Conservation (phyloP, 2,797 vertebrate genomes). For the Pipistrellus nathusii region DNA sequence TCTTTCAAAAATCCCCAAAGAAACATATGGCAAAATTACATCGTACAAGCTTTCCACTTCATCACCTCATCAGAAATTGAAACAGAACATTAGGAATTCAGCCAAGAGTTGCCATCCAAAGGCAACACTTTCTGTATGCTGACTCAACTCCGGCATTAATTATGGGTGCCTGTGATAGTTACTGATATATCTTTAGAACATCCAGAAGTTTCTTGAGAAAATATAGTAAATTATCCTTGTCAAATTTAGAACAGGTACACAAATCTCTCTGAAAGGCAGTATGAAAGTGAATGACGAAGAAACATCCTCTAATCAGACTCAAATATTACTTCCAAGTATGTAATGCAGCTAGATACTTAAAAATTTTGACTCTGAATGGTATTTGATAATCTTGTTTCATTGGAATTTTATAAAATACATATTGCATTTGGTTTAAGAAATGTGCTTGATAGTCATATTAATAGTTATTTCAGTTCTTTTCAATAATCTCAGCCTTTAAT, state of each 20-base stretch:
- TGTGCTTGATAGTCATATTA: conserved; percentile 25
- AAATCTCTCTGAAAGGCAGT: conserved; percentile 66
- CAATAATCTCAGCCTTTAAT: neutral
- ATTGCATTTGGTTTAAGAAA: conserved; percentile 49
- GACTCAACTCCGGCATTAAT: conserved; percentile 74
- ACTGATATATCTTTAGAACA: conserved; percentile 69
- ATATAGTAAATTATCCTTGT: conserved; percentile 73
- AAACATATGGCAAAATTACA: conserved; percentile 80
- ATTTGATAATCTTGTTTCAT: conserved; percentile 25
- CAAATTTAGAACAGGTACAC: conserved; percentile 58
- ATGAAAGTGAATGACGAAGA: conserved; percentile 59
- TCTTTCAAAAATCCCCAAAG: conserved; percentile 76
- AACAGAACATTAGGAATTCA: conserved; percentile 72
- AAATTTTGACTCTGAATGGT: conserved; percentile 63
- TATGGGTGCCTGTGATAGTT: conserved; percentile 69
- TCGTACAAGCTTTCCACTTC: conserved; percentile 71
- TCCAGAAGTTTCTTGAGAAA: conserved; percentile 68
- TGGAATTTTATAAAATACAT: conserved; percentile 52
- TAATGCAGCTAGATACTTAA: neutral
- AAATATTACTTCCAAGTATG: conserved; percentile 67
- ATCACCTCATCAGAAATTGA: conserved; percentile 79
- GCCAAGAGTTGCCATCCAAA: conserved; percentile 72
- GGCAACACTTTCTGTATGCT: conserved; percentile 67
- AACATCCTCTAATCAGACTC: conserved; percentile 64
- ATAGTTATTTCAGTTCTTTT: conserved; percentile 33